phyloP scores from a whole-genome alignment of 23 tunicate species.

The Halocynthia aurantium region DNA sequence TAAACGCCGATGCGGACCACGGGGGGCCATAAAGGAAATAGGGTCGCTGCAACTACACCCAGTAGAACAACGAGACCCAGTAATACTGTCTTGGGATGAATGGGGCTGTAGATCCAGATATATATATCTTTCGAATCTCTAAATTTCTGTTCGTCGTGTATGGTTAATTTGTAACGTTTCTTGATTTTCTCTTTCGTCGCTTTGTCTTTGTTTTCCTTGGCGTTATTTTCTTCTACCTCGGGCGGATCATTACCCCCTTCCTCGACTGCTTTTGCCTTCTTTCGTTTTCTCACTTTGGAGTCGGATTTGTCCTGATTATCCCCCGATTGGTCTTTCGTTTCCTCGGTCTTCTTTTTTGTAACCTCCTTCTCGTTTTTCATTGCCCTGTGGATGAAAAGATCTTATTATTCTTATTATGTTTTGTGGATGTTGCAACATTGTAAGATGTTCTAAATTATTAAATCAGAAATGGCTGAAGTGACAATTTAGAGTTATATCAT shows the following conservation, averaged over 20 bases:
- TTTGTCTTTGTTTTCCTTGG: background rate
- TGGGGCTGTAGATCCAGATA: constrained; percentile 76
- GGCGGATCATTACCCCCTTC: background rate
- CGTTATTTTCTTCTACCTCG: background rate
- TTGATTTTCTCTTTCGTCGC: constrained; percentile 35
- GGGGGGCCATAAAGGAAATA: constrained; percentile 87
- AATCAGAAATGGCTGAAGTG: background rate
- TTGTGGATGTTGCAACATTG: background rate
- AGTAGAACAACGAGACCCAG: constrained; percentile 48
- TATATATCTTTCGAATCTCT: constrained; percentile 67
- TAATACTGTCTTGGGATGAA: constrained; percentile 31
- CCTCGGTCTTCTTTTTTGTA: constrained; percentile 3
- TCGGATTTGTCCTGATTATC: constrained; percentile 2
- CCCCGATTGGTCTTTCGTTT: background rate
- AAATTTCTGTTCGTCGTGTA: constrained; percentile 73
- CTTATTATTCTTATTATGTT: background rate
- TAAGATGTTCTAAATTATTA: background rate
- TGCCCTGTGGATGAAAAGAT: constrained; percentile 4
- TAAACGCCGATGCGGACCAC: constrained; percentile 60
- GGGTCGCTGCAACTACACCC: constrained; percentile 65
- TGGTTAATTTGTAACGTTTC: constrained; percentile 48
- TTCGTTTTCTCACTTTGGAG: constrained; percentile 1
- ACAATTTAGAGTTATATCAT: background rate
- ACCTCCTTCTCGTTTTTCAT: constrained; percentile 8
- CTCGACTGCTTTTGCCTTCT: constrained; percentile 19